Conservation (phyloP, 2,888 invertebrate species). For the Pyrochroa serraticornis region DNA sequence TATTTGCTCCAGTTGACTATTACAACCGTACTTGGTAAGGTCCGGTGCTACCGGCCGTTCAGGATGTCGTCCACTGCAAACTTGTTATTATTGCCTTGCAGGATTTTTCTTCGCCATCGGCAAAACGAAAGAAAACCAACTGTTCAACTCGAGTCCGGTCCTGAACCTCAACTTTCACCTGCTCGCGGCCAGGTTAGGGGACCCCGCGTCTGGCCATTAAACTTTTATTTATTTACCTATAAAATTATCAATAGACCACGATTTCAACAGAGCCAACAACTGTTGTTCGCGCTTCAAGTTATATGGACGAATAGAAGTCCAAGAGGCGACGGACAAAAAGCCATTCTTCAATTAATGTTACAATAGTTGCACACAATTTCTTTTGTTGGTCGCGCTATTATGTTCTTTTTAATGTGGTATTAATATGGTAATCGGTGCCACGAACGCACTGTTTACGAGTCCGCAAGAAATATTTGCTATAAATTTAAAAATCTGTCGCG, state of each 20-base stretch:
- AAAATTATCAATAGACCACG: constrained; percentile 26
- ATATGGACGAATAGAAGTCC: neutral
- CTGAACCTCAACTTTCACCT: constrained; percentile 21
- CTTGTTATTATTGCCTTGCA: constrained; percentile 14
- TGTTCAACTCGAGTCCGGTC: constrained; percentile 9
- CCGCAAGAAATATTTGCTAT: too few relatives aligned
- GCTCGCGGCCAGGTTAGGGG: constrained; percentile 10
- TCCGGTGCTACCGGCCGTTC: constrained; percentile 36
- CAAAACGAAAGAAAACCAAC: too few relatives aligned
- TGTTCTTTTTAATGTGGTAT: constrained; percentile 9
- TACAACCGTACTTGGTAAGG: constrained; percentile 39
- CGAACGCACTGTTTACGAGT: neutral
- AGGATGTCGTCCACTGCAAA: constrained; percentile 28
- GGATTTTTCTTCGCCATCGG: too few relatives aligned
- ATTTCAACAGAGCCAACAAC: constrained; percentile 14
- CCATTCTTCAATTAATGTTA: constrained; percentile 2
- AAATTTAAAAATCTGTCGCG: too few relatives aligned
- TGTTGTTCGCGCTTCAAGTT: neutral
- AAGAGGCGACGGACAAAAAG: neutral
- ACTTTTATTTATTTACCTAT: constrained; percentile 29
- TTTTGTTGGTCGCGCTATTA: constrained; percentile 2
- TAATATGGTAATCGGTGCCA: constrained; percentile 16
- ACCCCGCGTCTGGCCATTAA: constrained; percentile 23
- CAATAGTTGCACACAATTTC: constrained; percentile 4
- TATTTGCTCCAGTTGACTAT: constrained; percentile 40